phyloP scores from a whole-genome alignment of 64 coral and sea anemone genomes.

The Exaiptasia diaphana region DNA sequence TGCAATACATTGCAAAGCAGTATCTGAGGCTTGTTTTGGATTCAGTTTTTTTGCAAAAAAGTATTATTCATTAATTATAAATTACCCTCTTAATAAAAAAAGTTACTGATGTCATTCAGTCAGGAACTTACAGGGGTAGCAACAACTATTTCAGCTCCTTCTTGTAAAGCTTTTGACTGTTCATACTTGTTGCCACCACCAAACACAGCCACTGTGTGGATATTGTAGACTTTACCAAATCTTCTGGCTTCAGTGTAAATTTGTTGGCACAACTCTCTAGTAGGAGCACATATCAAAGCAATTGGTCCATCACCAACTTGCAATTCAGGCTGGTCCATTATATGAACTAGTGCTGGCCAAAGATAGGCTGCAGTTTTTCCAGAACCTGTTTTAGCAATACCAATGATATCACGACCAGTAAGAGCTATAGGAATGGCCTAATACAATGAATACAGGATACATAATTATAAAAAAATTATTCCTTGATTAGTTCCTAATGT shows the following conservation, averaged over 20 bases:
- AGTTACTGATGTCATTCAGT: not conserved
- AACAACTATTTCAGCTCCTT: constrained; percentile 93
- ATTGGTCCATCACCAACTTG: constrained; percentile 94
- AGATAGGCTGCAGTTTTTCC: constrained; percentile 96
- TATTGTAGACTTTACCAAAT: constrained; percentile 97
- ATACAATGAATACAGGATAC: not conserved
- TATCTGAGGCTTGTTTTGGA: too few relatives aligned
- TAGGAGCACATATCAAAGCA: constrained; percentile 93
- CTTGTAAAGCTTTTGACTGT: constrained; percentile 90
- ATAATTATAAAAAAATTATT: not conserved
- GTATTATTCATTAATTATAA: not conserved
- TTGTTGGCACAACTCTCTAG: constrained; percentile 96
- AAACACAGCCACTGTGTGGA: constrained; percentile 87
- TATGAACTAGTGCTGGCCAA: constrained; percentile 89
- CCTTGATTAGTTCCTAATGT: too few relatives aligned
- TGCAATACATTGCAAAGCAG: too few relatives aligned
- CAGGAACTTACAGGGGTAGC: constrained; percentile 84
- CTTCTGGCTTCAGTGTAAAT: constrained; percentile 85
- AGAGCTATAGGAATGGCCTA: constrained; percentile 88
- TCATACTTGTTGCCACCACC: constrained; percentile 98
- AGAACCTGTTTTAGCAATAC: constrained; percentile 98
- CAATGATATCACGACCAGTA: constrained; percentile 93
- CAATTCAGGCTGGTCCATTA: constrained; percentile 92
- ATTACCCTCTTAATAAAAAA: too few relatives aligned
- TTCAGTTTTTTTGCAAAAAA: not conserved